Percentiles rank a stretch among this genome's conserved stretches.
phyloP scores from a whole-genome alignment of 2,797 vertebrate species.

The Malacoraja senta region DNA sequence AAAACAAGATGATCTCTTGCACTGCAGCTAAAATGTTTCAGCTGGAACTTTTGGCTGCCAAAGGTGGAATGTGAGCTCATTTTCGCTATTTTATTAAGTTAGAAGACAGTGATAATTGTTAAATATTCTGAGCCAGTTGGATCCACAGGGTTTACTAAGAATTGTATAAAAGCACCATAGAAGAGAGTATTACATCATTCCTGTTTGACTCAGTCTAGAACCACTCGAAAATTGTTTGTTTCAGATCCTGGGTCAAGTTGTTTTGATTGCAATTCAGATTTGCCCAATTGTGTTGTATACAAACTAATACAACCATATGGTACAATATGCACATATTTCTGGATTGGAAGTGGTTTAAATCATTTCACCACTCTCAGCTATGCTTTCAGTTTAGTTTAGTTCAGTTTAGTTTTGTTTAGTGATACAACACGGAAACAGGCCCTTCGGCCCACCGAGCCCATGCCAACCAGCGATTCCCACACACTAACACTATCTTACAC shows the following conservation, averaged over 20 bases:
- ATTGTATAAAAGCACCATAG: not conserved
- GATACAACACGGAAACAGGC: too few species aligned
- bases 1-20: not conserved
- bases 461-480: too few species aligned
- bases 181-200: not conserved
- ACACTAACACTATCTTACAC: too few species aligned
- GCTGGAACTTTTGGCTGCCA: not conserved
- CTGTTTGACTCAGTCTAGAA: not conserved
- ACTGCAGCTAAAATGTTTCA: not conserved
- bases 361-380: too few species aligned
- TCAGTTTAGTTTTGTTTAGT: too few species aligned
- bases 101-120: not conserved
- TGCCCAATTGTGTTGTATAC: not conserved
- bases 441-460: too few species aligned
- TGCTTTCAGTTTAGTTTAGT: too few species aligned
- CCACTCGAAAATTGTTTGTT: not conserved
- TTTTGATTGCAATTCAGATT: not conserved
- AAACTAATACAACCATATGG: not conserved
- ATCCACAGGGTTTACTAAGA: not conserved
- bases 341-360: too few species aligned
- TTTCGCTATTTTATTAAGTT: conserved; percentile 1
- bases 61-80: not conserved
- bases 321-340: not conserved
- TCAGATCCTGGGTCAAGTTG: not conserved
- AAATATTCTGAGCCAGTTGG: not conserved